phyloP scores from a whole-genome alignment of 2,888 invertebrate genomes.

The Andricus quercusramuli region DNA sequence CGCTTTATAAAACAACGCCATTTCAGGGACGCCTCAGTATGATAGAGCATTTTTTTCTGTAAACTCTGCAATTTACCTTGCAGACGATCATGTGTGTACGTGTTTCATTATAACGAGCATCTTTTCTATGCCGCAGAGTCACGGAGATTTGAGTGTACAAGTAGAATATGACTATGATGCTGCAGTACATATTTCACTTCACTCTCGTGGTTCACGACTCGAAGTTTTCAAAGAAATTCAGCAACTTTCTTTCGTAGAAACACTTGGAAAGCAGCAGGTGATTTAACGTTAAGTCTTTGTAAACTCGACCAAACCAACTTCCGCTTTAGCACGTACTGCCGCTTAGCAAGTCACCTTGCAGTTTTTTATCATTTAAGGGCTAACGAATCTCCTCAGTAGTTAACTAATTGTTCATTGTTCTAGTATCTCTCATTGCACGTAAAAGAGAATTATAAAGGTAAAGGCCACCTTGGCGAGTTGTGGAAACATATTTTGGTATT shows the following conservation, averaged over 20 bases:
- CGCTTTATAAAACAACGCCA: slow-evolving; percentile 27
- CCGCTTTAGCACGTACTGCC: slow-evolving; percentile 36
- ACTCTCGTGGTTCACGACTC: not conserved
- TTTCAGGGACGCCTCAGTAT: not conserved
- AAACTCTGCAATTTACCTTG: not conserved
- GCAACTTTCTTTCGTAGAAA: slow-evolving; percentile 12
- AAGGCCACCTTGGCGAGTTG: not conserved
- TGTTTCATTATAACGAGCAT: slow-evolving; percentile 23
- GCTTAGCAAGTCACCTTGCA: slow-evolving; percentile 17
- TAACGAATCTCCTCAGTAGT: slow-evolving; percentile 32
- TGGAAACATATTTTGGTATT: not conserved
- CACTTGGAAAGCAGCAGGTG: not conserved
- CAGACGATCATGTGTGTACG: not conserved
- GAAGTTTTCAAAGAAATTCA: slow-evolving; percentile 9
- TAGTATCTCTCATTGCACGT: not conserved
- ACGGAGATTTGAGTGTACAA: slow-evolving; percentile 57
- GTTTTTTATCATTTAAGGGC: slow-evolving; percentile 22
- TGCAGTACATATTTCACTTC: slow-evolving; percentile 65
- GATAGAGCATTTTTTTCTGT: slow-evolving; percentile 21
- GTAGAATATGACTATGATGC: slow-evolving; percentile 63
- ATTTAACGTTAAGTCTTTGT: slow-evolving; percentile 40
- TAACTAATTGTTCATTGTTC: not conserved
- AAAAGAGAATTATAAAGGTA: not conserved
- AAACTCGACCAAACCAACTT: slow-evolving; percentile 28
- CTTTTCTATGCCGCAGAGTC: slow-evolving; percentile 42